These are phyloP conservation scores for Mustela nigripes DNA, from an alignment of 2,113 vertebrate genomes.

Conservation along the genomic window DNA sequence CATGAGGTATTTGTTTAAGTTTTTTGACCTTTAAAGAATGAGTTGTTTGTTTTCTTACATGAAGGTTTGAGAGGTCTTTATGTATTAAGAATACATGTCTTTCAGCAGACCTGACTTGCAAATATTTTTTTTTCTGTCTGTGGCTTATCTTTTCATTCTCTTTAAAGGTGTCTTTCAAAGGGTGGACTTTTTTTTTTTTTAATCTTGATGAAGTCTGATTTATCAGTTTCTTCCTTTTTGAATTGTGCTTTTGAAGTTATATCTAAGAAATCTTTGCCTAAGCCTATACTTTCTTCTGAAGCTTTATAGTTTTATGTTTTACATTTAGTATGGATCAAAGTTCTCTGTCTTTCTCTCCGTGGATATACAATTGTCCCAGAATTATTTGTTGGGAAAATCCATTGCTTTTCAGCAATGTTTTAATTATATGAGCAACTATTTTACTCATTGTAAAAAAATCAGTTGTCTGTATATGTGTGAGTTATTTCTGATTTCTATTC, in stretches of 20 bases:
- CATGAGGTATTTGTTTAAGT: not conserved
- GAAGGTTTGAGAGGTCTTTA: not conserved
- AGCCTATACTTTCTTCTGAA: not conserved
- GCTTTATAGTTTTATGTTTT: conserved; percentile 8
- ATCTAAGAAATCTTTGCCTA: conserved; percentile 18
- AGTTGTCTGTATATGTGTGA: not conserved
- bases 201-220: conserved; percentile 30
- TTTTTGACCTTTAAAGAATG: not conserved
- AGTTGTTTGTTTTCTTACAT: not conserved
- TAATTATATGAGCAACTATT: not conserved
- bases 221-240: conserved; percentile 18
- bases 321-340: conserved; percentile 27
- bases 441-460: not conserved
- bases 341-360: not conserved
- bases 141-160: conserved; percentile 27
- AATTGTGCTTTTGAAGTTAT: not conserved
- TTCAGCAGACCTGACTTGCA: not conserved
- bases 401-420: not conserved
- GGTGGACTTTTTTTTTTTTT: not conserved
- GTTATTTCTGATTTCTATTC: not conserved
- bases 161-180: conserved; percentile 43
- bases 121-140: not conserved
- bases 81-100: not conserved
- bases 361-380: not conserved
- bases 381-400: not conserved